Conservation (phyloP, 2,797 vertebrate species). For the Erpetoichthys calabaricus region DNA sequence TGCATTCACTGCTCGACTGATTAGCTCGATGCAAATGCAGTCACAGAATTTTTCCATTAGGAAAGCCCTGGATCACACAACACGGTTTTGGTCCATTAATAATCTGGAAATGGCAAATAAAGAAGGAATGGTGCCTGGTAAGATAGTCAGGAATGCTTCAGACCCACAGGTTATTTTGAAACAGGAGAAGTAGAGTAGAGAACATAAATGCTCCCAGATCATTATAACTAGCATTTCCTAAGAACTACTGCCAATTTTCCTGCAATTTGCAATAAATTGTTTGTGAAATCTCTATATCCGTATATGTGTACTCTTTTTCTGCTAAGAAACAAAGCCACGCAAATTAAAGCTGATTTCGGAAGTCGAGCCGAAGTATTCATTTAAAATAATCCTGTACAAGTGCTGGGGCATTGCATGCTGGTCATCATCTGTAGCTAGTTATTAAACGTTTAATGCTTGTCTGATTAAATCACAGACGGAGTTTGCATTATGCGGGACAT, state of each 20-base stretch:
- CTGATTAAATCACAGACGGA: too few relatives aligned
- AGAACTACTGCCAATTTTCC: slow-evolving; percentile 65
- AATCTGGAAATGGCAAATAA: slow-evolving; percentile 62
- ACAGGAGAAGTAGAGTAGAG: slow-evolving; percentile 51
- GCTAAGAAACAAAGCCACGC: slow-evolving; percentile 4
- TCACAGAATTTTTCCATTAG: slow-evolving; percentile 61
- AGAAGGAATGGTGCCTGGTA: slow-evolving; percentile 20
- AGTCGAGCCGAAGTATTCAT: too few relatives aligned
- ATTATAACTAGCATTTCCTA: slow-evolving; percentile 39
- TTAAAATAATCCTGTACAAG: too few relatives aligned
- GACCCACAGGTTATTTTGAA: slow-evolving; percentile 54
- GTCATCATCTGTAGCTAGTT: slow-evolving; percentile 21
- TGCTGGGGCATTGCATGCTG: slow-evolving; percentile 27
- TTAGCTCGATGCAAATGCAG: slow-evolving; percentile 47
- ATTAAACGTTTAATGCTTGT: slow-evolving; percentile 28
- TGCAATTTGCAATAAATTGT: slow-evolving; percentile 67
- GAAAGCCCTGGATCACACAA: slow-evolving; percentile 60
- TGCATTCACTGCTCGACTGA: slow-evolving; percentile 37
- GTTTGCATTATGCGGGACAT: too few relatives aligned
- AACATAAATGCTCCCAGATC: slow-evolving; percentile 54
- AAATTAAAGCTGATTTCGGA: too few relatives aligned
- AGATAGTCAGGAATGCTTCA: slow-evolving; percentile 5
- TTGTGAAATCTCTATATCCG: slow-evolving; percentile 61
- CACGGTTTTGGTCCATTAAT: slow-evolving; percentile 70
- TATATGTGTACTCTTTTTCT: slow-evolving; percentile 40